Conservation (phyloP, 2,888 invertebrate genomes). For the Drosophila gaucha region DNA sequence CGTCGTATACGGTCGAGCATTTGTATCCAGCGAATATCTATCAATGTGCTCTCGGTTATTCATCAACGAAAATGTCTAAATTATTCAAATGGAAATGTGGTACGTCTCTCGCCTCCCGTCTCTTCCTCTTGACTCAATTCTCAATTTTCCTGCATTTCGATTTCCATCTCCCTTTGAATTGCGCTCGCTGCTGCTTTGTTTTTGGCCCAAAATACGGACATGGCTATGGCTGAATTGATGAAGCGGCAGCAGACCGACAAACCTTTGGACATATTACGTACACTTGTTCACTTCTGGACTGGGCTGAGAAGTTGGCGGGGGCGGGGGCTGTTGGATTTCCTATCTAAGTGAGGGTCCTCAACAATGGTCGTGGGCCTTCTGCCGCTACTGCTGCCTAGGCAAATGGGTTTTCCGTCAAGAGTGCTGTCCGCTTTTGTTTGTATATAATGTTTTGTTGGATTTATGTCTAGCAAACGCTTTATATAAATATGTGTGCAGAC, state of each 20-base stretch:
- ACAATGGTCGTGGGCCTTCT: slow-evolving; percentile 35
- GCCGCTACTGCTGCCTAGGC: slow-evolving; percentile 32
- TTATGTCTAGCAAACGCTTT: slow-evolving; percentile 63
- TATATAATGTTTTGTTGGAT: slow-evolving; percentile 65
- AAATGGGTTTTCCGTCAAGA: slow-evolving; percentile 54
- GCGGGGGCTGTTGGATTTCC: not conserved
- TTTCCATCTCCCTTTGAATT: slow-evolving; percentile 17
- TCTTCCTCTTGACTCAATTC: slow-evolving; percentile 21
- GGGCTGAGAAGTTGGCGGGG: not conserved
- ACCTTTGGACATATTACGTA: slow-evolving; percentile 63
- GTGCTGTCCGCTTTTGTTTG: slow-evolving; percentile 49
- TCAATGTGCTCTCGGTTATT: slow-evolving; percentile 80
- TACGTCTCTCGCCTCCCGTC: slow-evolving; percentile 48
- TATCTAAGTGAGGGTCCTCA: slow-evolving; percentile 1
- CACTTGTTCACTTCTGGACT: slow-evolving; percentile 27
- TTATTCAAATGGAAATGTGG: slow-evolving; percentile 81
- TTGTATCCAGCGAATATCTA: slow-evolving; percentile 63
- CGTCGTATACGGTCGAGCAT: slow-evolving; percentile 25
- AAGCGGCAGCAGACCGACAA: slow-evolving; percentile 75
- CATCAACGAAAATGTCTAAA: slow-evolving; percentile 82
- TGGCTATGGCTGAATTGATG: slow-evolving; percentile 68
- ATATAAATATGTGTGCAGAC: slow-evolving; percentile 62
- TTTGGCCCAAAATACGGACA: slow-evolving; percentile 63
- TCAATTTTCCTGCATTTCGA: slow-evolving; percentile 11
- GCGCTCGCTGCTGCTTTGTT: slow-evolving; percentile 41